Percentiles rank a stretch among this genome's conserved stretches.
Conservation (phyloP, 2,797 vertebrate genomes). For the Acestrorhynchus altus region DNA sequence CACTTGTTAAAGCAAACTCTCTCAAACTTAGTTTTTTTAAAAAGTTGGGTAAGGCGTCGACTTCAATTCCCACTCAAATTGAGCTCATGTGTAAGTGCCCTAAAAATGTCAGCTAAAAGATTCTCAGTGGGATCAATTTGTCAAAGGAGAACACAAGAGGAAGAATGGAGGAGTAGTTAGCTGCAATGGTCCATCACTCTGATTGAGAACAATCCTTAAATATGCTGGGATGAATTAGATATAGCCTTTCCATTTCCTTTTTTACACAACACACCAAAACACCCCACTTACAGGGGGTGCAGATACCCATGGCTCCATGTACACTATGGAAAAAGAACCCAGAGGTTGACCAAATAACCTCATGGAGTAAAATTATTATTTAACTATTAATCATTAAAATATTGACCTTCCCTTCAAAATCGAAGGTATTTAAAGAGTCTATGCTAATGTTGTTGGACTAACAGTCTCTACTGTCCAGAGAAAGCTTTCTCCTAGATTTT, state of each 20-base stretch:
- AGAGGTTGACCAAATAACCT: too few relatives aligned
- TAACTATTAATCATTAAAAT: too few relatives aligned
- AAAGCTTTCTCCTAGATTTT: too few relatives aligned
- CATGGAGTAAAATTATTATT: too few relatives aligned
- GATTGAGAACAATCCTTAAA: neutral
- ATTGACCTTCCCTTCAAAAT: too few relatives aligned
- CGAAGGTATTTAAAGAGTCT: too few relatives aligned
- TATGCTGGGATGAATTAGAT: neutral
- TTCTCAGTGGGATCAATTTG: slow-evolving; percentile 16
- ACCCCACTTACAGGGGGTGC: neutral
- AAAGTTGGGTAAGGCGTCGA: neutral
- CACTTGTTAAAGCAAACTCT: neutral
- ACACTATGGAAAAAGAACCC: neutral
- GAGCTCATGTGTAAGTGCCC: slow-evolving; percentile 5
- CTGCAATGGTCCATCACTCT: neutral
- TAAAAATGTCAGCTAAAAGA: slow-evolving; percentile 25
- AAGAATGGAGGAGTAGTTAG: neutral
- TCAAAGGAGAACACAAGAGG: slow-evolving; percentile 9
- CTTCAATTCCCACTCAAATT: neutral
- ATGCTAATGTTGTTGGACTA: too few relatives aligned
- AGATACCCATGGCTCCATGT: neutral
- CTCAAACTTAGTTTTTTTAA: neutral
- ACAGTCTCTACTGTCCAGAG: too few relatives aligned
- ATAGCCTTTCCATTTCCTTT: neutral
- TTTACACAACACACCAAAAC: neutral